These are phyloP conservation scores for Drosophila virilis DNA, from an alignment of 1,140 invertebrate genomes.

Conservation along the genomic window DNA sequence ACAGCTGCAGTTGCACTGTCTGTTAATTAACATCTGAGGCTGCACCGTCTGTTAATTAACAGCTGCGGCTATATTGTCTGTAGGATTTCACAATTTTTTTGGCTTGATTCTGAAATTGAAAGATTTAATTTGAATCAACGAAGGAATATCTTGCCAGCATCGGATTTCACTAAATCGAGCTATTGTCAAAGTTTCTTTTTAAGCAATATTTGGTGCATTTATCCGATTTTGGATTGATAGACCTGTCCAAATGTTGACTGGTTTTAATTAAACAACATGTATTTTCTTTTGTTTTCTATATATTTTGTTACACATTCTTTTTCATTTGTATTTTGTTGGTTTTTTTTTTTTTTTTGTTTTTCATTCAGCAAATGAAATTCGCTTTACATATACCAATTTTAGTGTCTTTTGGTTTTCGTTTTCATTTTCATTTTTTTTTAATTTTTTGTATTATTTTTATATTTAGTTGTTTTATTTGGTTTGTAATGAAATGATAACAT, in stretches of 20 bases:
- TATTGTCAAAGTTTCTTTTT: no score
- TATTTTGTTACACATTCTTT: conserved; percentile 48
- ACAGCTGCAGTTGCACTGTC: no score
- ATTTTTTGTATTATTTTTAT: conserved; percentile 11
- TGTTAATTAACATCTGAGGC: no score
- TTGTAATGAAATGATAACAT: conserved; percentile 65
- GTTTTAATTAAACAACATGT: conserved; percentile 12
- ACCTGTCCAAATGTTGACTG: neutral
- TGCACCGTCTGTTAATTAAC: no score
- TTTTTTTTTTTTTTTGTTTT: conserved; percentile 32
- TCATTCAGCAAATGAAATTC: conserved; percentile 68
- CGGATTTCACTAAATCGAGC: no score
- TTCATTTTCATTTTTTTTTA: conserved; percentile 12
- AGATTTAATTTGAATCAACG: no score
- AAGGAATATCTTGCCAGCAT: no score
- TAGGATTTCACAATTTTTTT: no score
- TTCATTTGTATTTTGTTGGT: conserved; percentile 59
- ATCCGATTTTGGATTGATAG: no score
- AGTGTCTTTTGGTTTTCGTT: neutral
- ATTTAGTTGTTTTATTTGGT: conserved; percentile 5
- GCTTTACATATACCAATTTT: conserved; percentile 58
- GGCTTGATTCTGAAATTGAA: no score
- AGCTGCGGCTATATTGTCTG: no score
- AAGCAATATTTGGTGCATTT: no score
- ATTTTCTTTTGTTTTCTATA: conserved; percentile 55